Evolutionary conservation across 1,140 invertebrate genomes (phyloP).

Genomic region (Cydia amplana): DNA sequence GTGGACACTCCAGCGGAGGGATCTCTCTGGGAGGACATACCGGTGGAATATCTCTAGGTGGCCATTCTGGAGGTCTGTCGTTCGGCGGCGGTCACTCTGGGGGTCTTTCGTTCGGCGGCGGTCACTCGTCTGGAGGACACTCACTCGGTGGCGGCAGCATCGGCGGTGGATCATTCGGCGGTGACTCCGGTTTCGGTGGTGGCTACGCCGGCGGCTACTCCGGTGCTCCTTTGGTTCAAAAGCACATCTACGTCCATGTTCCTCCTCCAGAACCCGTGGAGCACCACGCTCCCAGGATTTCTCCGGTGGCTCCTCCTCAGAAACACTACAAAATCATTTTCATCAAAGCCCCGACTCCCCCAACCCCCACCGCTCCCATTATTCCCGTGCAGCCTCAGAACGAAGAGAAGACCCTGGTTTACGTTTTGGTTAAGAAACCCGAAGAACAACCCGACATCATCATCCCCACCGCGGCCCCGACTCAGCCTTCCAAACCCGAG

Average conservation of each 20-base stretch:
- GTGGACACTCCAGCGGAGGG: constrained; percentile 53
- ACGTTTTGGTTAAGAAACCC: constrained; percentile 92
- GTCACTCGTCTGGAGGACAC: constrained; percentile 41
- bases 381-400: constrained; percentile 88
- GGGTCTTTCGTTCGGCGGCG: constrained; percentile 48
- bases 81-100: constrained; percentile 50
- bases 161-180: constrained; percentile 47
- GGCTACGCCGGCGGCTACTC: constrained; percentile 65
- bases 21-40: constrained; percentile 49
- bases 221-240: constrained; percentile 74
- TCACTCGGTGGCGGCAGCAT: constrained; percentile 41
- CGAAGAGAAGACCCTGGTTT: constrained; percentile 94
- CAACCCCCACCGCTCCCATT: constrained; percentile 86
- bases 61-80: constrained; percentile 57
- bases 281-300: constrained; percentile 80
- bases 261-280: constrained; percentile 82
- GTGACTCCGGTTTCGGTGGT: constrained; percentile 61
- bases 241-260: constrained; percentile 80
- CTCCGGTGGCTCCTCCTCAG: constrained; percentile 82
- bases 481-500: constrained; percentile 90
- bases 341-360: constrained; percentile 91
- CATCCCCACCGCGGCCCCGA: constrained; percentile 87
- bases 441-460: constrained; percentile 88
- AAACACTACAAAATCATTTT: constrained; percentile 95
- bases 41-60: constrained; percentile 49